Percentiles rank a stretch among this genome's conserved stretches.
These are phyloP conservation scores for Chaunax sp. DNA, from an alignment of 2,797 vertebrate species.

Conservation along the genomic window DNA sequence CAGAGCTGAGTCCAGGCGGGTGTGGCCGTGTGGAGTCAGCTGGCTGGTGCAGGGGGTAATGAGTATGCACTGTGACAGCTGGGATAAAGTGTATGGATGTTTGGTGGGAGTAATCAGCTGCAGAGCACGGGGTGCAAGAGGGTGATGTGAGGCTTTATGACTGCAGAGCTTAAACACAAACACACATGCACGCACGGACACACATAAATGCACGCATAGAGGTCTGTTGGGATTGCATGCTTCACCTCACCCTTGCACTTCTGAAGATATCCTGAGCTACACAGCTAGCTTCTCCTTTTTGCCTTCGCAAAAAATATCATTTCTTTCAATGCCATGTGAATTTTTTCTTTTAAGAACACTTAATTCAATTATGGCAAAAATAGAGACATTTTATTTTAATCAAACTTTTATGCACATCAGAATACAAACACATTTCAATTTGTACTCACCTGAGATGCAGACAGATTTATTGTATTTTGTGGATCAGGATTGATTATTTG, in stretches of 20 bases:
- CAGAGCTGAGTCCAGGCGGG: slow-evolving; percentile 71
- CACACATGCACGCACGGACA: slow-evolving; percentile 10
- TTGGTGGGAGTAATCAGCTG: slow-evolving; percentile 87
- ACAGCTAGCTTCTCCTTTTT: slow-evolving; percentile 60
- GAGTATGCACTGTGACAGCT: slow-evolving; percentile 86
- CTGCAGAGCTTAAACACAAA: slow-evolving; percentile 67
- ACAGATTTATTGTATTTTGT: slow-evolving; percentile 47
- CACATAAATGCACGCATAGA: slow-evolving; percentile 42
- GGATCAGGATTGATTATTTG: slow-evolving; percentile 38
- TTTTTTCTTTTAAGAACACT: slow-evolving; percentile 10
- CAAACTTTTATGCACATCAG: slow-evolving; percentile 29
- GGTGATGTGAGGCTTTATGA: slow-evolving; percentile 86
- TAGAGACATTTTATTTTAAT: neutral
- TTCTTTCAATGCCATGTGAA: slow-evolving; percentile 13
- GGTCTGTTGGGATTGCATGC: slow-evolving; percentile 77
- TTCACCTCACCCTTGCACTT: slow-evolving; percentile 75
- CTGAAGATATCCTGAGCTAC: slow-evolving; percentile 67
- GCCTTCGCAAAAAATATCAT: slow-evolving; percentile 52
- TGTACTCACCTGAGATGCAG: slow-evolving; percentile 23
- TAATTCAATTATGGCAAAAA: slow-evolving; percentile 20
- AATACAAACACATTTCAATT: slow-evolving; percentile 41
- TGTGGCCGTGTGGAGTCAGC: slow-evolving; percentile 77
- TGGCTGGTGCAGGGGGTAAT: slow-evolving; percentile 82
- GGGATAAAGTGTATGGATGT: slow-evolving; percentile 86
- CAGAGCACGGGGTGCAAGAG: slow-evolving; percentile 78